Base-by-base conservation (phyloP, 53 echinoderm and acorn worm species). In the Echinometra lucunter region DNA sequence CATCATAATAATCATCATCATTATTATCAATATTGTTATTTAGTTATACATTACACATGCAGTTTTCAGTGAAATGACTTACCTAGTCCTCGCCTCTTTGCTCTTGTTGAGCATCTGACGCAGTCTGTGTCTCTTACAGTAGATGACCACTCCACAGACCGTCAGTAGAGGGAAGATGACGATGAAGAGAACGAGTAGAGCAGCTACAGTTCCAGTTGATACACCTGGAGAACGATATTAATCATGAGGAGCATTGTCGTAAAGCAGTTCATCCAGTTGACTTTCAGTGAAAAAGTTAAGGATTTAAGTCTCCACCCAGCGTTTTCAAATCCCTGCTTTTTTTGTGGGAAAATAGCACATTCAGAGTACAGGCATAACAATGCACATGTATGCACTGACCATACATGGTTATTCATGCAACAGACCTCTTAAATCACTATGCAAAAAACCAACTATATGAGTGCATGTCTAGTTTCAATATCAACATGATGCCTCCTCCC, bases 181-280 rank as follows among this genome's bases (percentile, higher is more conserved):
- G 37, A 97, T 95, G 78, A 97, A 97, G 16, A 97, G 82, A 55
- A 97, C 96, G 2, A 97, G 95, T 32, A 97, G 88, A 34, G 53
- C 95, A 7, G 96, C 96, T 37, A 97, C 28, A 19, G 91, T 70
- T 70, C 94, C 96, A 28, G 82, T 27, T 58, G 94, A 60, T 21
- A 94, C 94, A n/a, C 94, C 94, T 94, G 45, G 34, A 89, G 28
- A 17, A 37, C 18, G 89, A 85, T 4, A 49, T 49, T 1, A 85
- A 47, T 9, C 13, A 6, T 78, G 40, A 47, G 28, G 19, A n/a
- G 47, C 13, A 53, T 53, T 47, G 4, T 47, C 49, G 9, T 47
- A 47, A 47, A 47, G 49, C 49, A 6, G 49, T 47, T 47, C 49
- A 9, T 47, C 4, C 4, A 47, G 49, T 47, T 47, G n/a, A n/a